These are phyloP conservation scores for Scaeva pyrastri DNA, from an alignment of 2,888 invertebrate genomes.

Conservation along the genomic window DNA sequence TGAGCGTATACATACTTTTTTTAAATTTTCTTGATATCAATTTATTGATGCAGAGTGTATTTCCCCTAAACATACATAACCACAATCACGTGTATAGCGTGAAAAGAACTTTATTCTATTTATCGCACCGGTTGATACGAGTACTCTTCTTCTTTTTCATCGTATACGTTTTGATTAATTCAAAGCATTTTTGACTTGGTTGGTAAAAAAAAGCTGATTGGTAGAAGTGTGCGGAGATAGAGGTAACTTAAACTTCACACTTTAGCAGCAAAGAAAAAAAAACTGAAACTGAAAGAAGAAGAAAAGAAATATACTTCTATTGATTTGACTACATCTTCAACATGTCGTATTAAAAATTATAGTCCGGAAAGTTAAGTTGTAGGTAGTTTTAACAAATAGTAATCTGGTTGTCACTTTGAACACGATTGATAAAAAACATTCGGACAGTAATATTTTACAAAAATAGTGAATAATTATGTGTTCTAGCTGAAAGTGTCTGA, in stretches of 20 bases:
- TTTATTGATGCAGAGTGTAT: not conserved
- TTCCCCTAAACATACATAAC: not conserved
- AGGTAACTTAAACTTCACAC: slow-evolving; percentile 30
- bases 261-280: too few species aligned
- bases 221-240: not conserved
- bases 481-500: too few species aligned
- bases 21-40: not conserved
- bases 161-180: slow-evolving; percentile 53
- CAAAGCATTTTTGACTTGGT: slow-evolving; percentile 27
- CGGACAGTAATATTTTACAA: too few species aligned
- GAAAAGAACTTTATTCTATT: slow-evolving; percentile 26
- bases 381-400: too few species aligned
- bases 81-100: not conserved
- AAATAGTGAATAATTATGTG: too few species aligned
- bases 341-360: not conserved
- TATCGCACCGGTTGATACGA: slow-evolving; percentile 28
- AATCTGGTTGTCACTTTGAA: too few species aligned
- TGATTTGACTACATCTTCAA: not conserved
- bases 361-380: not conserved
- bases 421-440: too few species aligned
- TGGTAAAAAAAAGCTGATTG: not conserved
- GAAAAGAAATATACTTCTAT: slow-evolving; percentile 26
- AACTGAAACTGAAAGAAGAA: not conserved
- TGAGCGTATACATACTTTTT: too few species aligned
- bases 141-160: slow-evolving; percentile 4